Evolutionary conservation across 2,113 vertebrate genomes (phyloP).

Genomic region (Fukomys damarensis): DNA sequence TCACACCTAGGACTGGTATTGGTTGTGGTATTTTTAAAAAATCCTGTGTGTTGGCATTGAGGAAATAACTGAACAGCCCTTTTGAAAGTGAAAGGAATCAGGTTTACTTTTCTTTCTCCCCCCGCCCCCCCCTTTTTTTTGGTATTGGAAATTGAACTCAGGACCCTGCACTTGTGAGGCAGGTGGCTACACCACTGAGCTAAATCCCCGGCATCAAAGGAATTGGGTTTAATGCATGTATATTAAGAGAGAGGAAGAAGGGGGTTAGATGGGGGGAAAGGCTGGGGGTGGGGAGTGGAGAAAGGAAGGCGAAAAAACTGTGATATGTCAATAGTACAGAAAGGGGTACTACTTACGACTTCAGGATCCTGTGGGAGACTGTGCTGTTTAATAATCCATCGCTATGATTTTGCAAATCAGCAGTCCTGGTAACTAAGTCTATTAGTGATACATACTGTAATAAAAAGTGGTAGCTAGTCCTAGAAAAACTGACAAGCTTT

Average conservation of each 20-base stretch:
- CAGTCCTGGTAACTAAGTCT: constrained; percentile 67
- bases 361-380: constrained; percentile 33
- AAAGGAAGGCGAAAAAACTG: too few relatives aligned
- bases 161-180: too few relatives aligned
- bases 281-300: too few relatives aligned
- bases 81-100: background rate
- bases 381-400: constrained; percentile 33
- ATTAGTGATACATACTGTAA: constrained; percentile 5
- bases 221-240: constrained; percentile 8
- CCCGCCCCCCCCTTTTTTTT: too few relatives aligned
- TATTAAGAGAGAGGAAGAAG: background rate
- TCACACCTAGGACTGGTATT: constrained; percentile 26
- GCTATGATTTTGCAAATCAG: constrained; percentile 59
- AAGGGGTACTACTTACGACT: background rate
- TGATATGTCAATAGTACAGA: background rate
- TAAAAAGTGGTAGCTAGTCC: constrained; percentile 21
- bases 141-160: too few relatives aligned
- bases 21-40: background rate
- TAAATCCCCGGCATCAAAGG: too few relatives aligned
- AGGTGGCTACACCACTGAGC: too few relatives aligned
- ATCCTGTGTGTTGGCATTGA: constrained; percentile 27
- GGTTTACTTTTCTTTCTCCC: too few relatives aligned
- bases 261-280: accelerated
- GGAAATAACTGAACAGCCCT: background rate
- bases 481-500: constrained; percentile 65